Conservation (phyloP, 2,797 vertebrate genomes). For the Tamandua tetradactyla region DNA sequence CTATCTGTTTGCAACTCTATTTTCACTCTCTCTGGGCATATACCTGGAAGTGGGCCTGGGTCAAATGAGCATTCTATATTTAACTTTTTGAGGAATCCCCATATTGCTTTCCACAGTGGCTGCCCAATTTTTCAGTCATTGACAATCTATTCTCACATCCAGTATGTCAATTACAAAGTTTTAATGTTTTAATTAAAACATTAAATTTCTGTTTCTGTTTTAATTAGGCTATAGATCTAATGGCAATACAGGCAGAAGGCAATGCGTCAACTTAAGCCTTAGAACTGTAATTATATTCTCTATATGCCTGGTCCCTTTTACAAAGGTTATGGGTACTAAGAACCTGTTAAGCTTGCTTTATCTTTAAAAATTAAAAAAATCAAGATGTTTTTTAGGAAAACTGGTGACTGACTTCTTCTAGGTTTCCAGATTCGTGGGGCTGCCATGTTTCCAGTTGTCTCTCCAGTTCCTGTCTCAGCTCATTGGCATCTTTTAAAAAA, state of each 20-base stretch:
- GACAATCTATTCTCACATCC: neutral
- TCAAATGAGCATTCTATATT: too few relatives aligned
- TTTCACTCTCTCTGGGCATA: too few relatives aligned
- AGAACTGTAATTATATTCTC: neutral
- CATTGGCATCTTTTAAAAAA: slow-evolving; percentile 87
- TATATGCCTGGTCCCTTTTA: neutral
- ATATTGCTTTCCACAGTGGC: neutral
- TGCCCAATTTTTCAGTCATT: neutral
- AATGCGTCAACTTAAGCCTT: neutral
- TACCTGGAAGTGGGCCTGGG: too few relatives aligned
- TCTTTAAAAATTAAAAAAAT: neutral
- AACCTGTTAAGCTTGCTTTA: neutral
- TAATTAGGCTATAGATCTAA: neutral
- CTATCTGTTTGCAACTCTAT: too few relatives aligned
- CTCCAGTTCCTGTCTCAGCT: slow-evolving; percentile 94
- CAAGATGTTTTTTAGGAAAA: slow-evolving; percentile 11
- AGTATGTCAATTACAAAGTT: neutral
- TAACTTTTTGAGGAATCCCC: too few relatives aligned
- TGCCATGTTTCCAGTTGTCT: slow-evolving; percentile 94
- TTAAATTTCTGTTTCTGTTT: too few relatives aligned
- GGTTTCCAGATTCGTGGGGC: slow-evolving; percentile 86
- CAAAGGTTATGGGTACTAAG: neutral
- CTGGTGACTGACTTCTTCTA: slow-evolving; percentile 89
- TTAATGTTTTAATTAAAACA: too few relatives aligned
- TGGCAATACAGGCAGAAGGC: neutral